Evolutionary conservation across 2,113 vertebrate genomes (phyloP), one percentile per base, ranked within the genome.

Genomic region (Tringa solitaria): DNA sequence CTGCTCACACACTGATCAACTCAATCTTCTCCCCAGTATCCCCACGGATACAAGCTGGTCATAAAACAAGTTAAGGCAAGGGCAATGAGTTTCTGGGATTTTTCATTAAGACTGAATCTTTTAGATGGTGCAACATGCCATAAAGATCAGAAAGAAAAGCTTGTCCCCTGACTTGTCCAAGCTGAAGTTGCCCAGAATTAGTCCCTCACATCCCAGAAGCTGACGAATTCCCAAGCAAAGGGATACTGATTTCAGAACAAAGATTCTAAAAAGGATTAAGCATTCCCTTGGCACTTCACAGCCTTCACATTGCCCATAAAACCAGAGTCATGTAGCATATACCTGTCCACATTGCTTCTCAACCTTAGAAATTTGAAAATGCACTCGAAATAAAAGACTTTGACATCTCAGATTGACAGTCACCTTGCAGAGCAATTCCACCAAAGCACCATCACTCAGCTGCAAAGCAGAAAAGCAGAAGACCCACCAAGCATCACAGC

Each of bases 301-400:
- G 33, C 30, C 43, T 43, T 26, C 27, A 4, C 10, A 24, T 33
- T 1, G 1, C 30, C 30, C 24, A 4, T 4, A 48, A 75, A 64
- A 54, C 10, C 37, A 19, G 26, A 64, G 22, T 15, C 70, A 77
- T 0, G 1, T 12, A 50, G 22, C 28, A 57, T 5, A 1, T 12
- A 18, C 9, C 50, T n/a, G 30, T 41, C 33, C 30, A 18, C 6
- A 4, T 2, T 21, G 46, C 57, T 51, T 37, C n/a, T 59, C n/a
- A 39, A 26, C 46, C 53, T 50, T 4, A 43, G 57, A 80, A 41
- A 57, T n/a, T 37, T 12, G 26, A 41, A 74, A 80, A 67, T 2
- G 26, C 43, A 28, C 19, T 12, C 6, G 0, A 64, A 60, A 59
- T 4, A 14, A 0, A 10, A 41, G 41, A 14, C 0, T 63, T 61